phyloP scores from a whole-genome alignment of 2,888 invertebrate genomes.

The Teleogryllus oceanicus region DNA sequence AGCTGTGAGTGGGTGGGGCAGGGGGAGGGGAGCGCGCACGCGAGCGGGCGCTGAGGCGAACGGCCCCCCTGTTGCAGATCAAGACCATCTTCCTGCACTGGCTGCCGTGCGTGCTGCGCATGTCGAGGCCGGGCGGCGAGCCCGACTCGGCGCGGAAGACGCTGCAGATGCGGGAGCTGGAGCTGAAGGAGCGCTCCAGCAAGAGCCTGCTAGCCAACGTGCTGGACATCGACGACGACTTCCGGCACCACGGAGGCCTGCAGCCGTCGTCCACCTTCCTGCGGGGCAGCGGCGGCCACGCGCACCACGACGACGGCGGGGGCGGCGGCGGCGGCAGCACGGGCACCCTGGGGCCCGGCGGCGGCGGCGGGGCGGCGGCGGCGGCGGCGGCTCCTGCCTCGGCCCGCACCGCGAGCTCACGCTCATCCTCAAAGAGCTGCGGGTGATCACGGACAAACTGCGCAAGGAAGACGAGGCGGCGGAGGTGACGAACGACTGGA shows the following conservation, averaged over 20 bases:
- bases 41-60: slow-evolving; percentile 11
- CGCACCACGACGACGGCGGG: slow-evolving; percentile 56
- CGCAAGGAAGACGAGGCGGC: slow-evolving; percentile 91
- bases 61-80: slow-evolving; percentile 58
- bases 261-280: slow-evolving; percentile 47
- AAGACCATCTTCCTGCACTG: slow-evolving; percentile 91
- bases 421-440: slow-evolving; percentile 86
- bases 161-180: slow-evolving; percentile 77
- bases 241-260: slow-evolving; percentile 70
- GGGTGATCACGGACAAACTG: slow-evolving; percentile 90
- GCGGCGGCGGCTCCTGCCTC: slow-evolving; percentile 75
- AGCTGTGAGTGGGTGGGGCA: too few relatives aligned
- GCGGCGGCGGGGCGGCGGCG: slow-evolving; percentile 60
- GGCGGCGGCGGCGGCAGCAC: slow-evolving; percentile 53
- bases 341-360: slow-evolving; percentile 39
- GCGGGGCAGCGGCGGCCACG: slow-evolving; percentile 41
- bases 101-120: slow-evolving; percentile 94
- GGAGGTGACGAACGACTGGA: slow-evolving; percentile 96
- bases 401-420: slow-evolving; percentile 92
- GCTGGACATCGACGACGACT: slow-evolving; percentile 95
- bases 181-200: slow-evolving; percentile 86
- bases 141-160: slow-evolving; percentile 60
- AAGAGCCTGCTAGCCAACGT: slow-evolving; percentile 95
- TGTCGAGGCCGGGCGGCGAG: slow-evolving; percentile 70
- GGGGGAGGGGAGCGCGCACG: too few relatives aligned